A percentile compares a stretch with the other conserved stretches of the same genome.
Evolutionary conservation across 2,888 invertebrate genomes (phyloP).

Genomic region (Amphipyra tragopoginis): DNA sequence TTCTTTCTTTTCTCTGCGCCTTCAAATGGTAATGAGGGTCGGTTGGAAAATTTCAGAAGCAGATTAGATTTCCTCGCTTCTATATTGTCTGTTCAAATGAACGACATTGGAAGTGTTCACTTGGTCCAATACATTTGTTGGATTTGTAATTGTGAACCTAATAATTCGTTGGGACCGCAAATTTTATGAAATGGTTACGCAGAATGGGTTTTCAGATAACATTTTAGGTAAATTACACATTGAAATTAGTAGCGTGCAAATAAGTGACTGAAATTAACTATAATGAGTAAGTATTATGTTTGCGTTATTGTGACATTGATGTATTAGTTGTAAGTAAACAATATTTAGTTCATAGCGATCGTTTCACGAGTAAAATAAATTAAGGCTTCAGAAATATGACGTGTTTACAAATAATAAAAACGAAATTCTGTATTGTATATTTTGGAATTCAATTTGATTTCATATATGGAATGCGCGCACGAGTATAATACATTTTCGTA

Average conservation of each 20-base stretch:
- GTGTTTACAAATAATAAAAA: too few relatives aligned
- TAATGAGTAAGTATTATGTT: conserved; percentile 11
- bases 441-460: too few relatives aligned
- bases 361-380: not conserved
- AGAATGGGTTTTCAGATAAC: conserved; percentile 17
- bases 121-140: conserved; percentile 52
- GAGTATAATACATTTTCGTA: not conserved
- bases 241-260: conserved; percentile 16
- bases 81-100: conserved; percentile 73
- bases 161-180: conserved; percentile 37
- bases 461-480: too few relatives aligned
- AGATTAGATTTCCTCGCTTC: conserved; percentile 78
- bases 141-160: conserved; percentile 40
- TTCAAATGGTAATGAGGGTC: conserved; percentile 85
- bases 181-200: conserved; percentile 19
- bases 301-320: conserved; percentile 12
- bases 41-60: conserved; percentile 80
- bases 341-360: not conserved
- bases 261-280: conserved; percentile 18
- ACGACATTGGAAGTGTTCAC: conserved; percentile 64
- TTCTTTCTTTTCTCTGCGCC: conserved; percentile 77
- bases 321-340: conserved; percentile 1
- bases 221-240: conserved; percentile 24
- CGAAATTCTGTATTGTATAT: too few relatives aligned
- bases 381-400: too few relatives aligned